These are phyloP conservation scores for Conops quadrifasciatus DNA, from an alignment of 2,888 invertebrate species.

Conservation along the genomic window DNA sequence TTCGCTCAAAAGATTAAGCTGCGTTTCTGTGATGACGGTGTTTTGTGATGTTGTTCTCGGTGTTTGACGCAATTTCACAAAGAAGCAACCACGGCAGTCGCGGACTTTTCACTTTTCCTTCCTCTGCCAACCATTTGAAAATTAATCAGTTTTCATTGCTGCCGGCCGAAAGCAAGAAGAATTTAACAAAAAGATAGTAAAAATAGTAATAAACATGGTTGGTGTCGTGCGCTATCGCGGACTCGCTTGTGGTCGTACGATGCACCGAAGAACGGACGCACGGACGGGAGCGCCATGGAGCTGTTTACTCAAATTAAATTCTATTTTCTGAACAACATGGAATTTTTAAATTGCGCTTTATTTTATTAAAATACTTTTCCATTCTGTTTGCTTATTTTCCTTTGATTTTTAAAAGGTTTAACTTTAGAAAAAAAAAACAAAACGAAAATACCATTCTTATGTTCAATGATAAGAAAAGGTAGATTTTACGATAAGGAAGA, in stretches of 20 bases:
- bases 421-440: background rate
- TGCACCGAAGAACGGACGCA: too few relatives aligned
- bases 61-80: background rate
- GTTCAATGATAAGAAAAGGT: too few relatives aligned
- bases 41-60: conserved; percentile 11
- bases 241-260: background rate
- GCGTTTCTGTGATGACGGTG: background rate
- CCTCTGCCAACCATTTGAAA: conserved; percentile 34
- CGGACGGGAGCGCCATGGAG: background rate
- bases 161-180: conserved; percentile 2
- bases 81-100: background rate
- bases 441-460: too few relatives aligned
- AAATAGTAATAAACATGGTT: background rate
- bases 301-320: background rate
- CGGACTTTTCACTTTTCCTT: conserved; percentile 31
- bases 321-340: background rate
- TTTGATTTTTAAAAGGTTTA: background rate
- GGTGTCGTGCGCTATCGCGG: background rate
- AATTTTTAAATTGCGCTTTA: background rate
- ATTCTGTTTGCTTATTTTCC: too few relatives aligned
- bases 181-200: background rate
- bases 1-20: background rate
- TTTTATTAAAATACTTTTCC: background rate
- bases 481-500: too few relatives aligned
- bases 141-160: conserved; percentile 32